Percentiles rank a stretch among this genome's conserved stretches.
These are phyloP conservation scores for Atherinomorus stipes DNA, from an alignment of 2,113 vertebrate species.

Conservation along the genomic window DNA sequence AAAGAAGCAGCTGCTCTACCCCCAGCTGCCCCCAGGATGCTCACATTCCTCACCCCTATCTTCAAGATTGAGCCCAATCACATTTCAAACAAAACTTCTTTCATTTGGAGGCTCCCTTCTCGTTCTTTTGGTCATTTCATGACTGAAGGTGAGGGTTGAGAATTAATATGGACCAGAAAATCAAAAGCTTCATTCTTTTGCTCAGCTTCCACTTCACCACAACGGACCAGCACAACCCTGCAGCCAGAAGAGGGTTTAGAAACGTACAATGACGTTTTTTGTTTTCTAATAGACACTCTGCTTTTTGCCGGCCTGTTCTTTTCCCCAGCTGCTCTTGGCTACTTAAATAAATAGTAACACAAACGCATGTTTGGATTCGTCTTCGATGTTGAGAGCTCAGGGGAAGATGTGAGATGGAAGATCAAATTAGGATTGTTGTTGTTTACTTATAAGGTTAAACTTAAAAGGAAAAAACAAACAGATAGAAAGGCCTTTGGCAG, in stretches of 20 bases:
- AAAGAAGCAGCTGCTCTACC: no score
- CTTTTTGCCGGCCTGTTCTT: slow-evolving; percentile 1
- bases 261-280: neutral
- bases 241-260: neutral
- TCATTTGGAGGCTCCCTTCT: no score
- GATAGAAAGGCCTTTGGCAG: slow-evolving; percentile 34
- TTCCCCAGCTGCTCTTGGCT: slow-evolving; percentile 24
- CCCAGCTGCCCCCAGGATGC: no score
- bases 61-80: no score
- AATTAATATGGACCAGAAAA: no score
- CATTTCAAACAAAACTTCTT: no score
- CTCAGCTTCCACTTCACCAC: no score
- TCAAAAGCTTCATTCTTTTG: no score
- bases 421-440: slow-evolving; percentile 49
- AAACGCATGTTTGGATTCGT: slow-evolving; percentile 39
- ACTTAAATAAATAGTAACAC: slow-evolving; percentile 43
- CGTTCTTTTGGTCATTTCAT: no score
- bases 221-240: no score
- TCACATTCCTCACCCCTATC: no score
- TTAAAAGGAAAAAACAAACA: slow-evolving; percentile 19
- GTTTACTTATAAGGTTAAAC: slow-evolving; percentile 41
- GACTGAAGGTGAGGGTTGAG: no score
- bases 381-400: slow-evolving; percentile 35
- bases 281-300: slow-evolving; percentile 8
- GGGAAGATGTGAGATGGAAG: slow-evolving; percentile 24